A percentile compares a stretch with the other conserved stretches of the same genome.
Evolutionary conservation across 2,888 invertebrate genomes (phyloP).

Genomic region (Eledone cirrhosa): DNA sequence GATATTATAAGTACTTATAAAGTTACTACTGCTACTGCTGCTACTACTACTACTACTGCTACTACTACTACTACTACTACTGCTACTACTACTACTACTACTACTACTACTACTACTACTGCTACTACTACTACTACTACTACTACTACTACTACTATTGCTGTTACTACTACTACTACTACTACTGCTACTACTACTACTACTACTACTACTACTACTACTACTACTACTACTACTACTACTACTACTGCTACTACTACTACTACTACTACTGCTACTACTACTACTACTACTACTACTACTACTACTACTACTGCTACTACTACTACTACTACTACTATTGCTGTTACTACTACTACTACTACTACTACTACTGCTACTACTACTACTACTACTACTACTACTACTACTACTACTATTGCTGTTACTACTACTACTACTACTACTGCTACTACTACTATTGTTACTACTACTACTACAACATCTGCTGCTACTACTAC

Average conservation of each 20-base stretch:
- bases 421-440: too few species aligned
- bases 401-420: too few species aligned
- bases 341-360: slow-evolving; percentile 7
- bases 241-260: slow-evolving; percentile 4
- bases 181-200: slow-evolving; percentile 13
- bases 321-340: slow-evolving; percentile 9
- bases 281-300: slow-evolving; percentile 3
- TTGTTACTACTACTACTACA: too few species aligned
- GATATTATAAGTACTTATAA: too few species aligned
- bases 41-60: too few species aligned
- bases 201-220: slow-evolving; percentile 13
- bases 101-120: slow-evolving; percentile 13
- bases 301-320: slow-evolving; percentile 13
- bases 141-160: slow-evolving; percentile 4
- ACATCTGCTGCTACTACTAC: too few species aligned
- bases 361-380: too few species aligned
- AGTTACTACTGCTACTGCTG: too few species aligned
- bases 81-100: slow-evolving; percentile 13
- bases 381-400: too few species aligned
- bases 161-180: slow-evolving; percentile 13
- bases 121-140: slow-evolving; percentile 13
- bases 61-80: slow-evolving; percentile 13
- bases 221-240: slow-evolving; percentile 13
- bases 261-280: slow-evolving; percentile 2
- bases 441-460: too few species aligned